Conservation (phyloP, 2,113 vertebrate species). For the Porphyrio hochstetteri region DNA sequence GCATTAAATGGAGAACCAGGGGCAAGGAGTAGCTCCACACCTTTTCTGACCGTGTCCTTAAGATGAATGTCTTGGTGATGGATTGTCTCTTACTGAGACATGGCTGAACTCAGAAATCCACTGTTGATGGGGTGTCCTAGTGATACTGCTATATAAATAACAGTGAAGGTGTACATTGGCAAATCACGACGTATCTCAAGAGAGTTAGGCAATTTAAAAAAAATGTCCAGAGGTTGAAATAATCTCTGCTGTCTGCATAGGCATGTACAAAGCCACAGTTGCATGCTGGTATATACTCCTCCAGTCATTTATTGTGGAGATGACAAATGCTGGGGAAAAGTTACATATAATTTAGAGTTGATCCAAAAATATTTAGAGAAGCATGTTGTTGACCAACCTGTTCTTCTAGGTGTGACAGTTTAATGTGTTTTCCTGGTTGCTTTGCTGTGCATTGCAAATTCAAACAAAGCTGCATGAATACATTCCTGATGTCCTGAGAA, state of each 20-base stretch:
- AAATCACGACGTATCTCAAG: not conserved
- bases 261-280: not conserved
- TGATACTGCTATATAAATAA: not conserved
- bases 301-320: not conserved
- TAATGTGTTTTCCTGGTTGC: not conserved
- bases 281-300: not conserved
- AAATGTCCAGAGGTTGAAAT: not conserved
- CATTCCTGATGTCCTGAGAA: not conserved
- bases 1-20: not conserved
- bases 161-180: not conserved
- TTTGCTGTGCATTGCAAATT: not conserved
- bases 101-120: not conserved
- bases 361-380: not conserved
- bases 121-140: not conserved
- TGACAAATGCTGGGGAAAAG: not conserved
- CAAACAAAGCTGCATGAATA: not conserved
- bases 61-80: not conserved
- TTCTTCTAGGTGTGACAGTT: not conserved
- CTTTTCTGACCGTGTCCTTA: not conserved
- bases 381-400: rapidly evolving
- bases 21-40: not conserved
- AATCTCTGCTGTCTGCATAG: not conserved
- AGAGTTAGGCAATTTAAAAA: not conserved
- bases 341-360: not conserved
- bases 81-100: not conserved